Evolutionary conservation across 1,140 invertebrate species (phyloP).

Genomic region (Zophobas atratus): DNA sequence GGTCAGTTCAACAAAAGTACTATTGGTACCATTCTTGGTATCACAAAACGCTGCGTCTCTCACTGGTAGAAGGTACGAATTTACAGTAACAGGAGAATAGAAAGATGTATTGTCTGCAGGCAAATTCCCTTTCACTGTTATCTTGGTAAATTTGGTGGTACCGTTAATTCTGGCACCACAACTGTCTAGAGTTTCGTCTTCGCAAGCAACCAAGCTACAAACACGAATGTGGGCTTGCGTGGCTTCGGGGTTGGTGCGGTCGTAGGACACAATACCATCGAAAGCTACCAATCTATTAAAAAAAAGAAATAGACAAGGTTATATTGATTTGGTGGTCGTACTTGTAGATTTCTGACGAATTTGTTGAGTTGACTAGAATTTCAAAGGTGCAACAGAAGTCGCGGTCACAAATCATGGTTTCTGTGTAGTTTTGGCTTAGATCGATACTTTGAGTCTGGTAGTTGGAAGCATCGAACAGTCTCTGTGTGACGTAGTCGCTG

Average conservation of each 20-base stretch:
- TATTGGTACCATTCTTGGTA: slow-evolving; percentile 11
- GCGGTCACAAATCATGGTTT: slow-evolving; percentile 47
- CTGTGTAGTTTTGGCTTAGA: slow-evolving; percentile 44
- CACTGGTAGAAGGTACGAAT: slow-evolving; percentile 40
- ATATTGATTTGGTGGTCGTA: not conserved
- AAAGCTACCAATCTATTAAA: slow-evolving; percentile 45
- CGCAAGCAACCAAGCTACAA: slow-evolving; percentile 51
- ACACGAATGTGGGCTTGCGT: slow-evolving; percentile 34
- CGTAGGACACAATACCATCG: slow-evolving; percentile 34
- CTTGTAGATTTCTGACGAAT: slow-evolving; percentile 24
- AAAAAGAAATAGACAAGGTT: not conserved
- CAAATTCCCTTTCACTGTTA: slow-evolving; percentile 48
- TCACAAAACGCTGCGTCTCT: slow-evolving; percentile 49
- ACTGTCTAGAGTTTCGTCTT: slow-evolving; percentile 47
- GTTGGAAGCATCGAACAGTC: slow-evolving; percentile 45
- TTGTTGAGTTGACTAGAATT: not conserved
- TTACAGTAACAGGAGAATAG: slow-evolving; percentile 51
- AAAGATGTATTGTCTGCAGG: slow-evolving; percentile 40
- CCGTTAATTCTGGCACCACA: slow-evolving; percentile 47
- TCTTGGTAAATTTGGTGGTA: slow-evolving; percentile 52
- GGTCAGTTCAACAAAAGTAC: slow-evolving; percentile 40
- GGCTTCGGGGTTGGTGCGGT: not conserved
- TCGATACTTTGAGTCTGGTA: slow-evolving; percentile 49
- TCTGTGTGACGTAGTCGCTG: slow-evolving; percentile 31
- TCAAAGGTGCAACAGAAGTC: slow-evolving; percentile 55